Evolutionary conservation across 2,888 invertebrate species (phyloP), one percentile per base, ranked within the genome.

Genomic region (Drosophila ochracea): DNA sequence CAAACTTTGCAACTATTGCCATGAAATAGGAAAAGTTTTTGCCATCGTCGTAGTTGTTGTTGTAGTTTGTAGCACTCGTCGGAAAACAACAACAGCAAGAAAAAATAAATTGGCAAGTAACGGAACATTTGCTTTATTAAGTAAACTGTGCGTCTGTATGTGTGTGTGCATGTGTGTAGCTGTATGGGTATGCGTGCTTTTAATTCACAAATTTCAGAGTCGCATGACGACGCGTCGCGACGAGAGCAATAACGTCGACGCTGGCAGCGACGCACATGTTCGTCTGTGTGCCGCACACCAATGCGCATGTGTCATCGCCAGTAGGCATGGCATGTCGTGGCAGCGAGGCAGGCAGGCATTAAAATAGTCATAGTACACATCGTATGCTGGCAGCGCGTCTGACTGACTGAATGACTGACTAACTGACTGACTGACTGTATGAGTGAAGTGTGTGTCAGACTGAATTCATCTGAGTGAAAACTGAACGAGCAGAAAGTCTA

Each of bases 71-170:
- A 66, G 54, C 64, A 64, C 58, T 59, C 50, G 52, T 35, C 37
- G 62, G 58, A 52, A 43, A 62, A 49, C 43, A 69, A 21, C 41
- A 43, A 31, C 31, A 28, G 25, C 11, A 28, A 11, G 37, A 66
- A 21, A 39, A 43, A 43, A 53, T 39, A 55, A 35, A 41, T 33
- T 33, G 50, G 21, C 55, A 57, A 72, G 54, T 69, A 78, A 64
- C 78, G 65, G 53, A 67, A 73, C 73, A 74, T 84, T 84, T 87
- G 83, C 73, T 84, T 84, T 79, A 87, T 87, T 87, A 83, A 83
- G 72, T 77, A 60, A 62, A 73, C 57, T 49, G 33, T 54, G 50
- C 41, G 55, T 37, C 53, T 50, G 43, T 39, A 25, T 43, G 35
- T 52, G 43, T 52, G 52, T 35, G n/a, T 33, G 43, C 33, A 33